Evolutionary conservation across 2,888 invertebrate genomes (phyloP), one percentile per base, ranked within the genome.

Genomic region (Caenorhabditis sulstoni): DNA sequence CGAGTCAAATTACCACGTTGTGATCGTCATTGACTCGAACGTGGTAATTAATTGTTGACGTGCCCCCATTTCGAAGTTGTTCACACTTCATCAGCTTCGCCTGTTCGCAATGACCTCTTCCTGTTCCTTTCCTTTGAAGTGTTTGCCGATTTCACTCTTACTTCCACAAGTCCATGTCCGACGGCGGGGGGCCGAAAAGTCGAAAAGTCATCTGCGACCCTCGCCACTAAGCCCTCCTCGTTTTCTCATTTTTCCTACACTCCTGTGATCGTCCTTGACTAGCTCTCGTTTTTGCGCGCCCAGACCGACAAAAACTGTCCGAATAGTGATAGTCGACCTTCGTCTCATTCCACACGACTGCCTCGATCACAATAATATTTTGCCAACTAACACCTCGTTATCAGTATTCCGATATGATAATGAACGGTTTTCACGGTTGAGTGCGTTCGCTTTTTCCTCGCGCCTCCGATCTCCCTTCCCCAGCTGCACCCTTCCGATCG

Each of bases 361-460:
- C 61, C 29, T 62, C 62, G 62, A 71, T 71, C 71, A 62, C 71
- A 62, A 71, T 71, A 71, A 62, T 71, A 71, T 71, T 71, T 66
- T 66, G 45, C 45, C 53, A 53, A 58, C 65, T 57, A 39, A 65
- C 73, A 65, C 64, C 74, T 74, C 62, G 39, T 67, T 76, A 58
- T 76, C 68, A 52, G 44, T 55, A 57, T 44, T 62, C n/a, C 59
- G 29, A 29, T 39, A 49, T 58, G 35, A 53, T 39, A 29, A 29
- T 23, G 16, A 12, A 14, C 11, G 14, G 22, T 18, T 49, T 18
- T 7, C 37, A n/a, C 45, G 35, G 35, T 59, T 47, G 9, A 9
- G 16, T 44, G 45, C 65, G n/a, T 23, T 37, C 44, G 14, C 29
- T 49, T 49, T 9, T 16, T 9, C 3, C n/a, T n/a, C n/a, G n/a